Conservation (phyloP, 1,140 invertebrate genomes). For the Drosophila melanogaster region DNA sequence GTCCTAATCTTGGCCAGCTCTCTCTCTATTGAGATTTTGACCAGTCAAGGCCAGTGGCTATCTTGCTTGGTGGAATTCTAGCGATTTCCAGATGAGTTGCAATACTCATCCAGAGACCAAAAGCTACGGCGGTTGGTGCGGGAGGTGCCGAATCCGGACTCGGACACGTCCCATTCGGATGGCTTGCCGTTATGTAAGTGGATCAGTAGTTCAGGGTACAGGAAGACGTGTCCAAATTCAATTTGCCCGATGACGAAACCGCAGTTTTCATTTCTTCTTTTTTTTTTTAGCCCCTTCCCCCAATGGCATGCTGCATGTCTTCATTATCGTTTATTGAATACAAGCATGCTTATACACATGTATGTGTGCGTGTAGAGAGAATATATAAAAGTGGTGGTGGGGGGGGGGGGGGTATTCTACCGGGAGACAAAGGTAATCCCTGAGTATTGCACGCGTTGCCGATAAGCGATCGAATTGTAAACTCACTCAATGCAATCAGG, state of each 20-base stretch:
- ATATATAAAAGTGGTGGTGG: too few species aligned
- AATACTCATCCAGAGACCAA: background rate
- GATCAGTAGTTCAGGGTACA: slow-evolving; percentile 47
- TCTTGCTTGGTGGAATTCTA: slow-evolving; percentile 18
- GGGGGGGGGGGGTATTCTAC: background rate
- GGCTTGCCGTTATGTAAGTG: slow-evolving; percentile 49
- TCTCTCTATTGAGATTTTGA: slow-evolving; percentile 7
- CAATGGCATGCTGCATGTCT: slow-evolving; percentile 49
- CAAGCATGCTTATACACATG: slow-evolving; percentile 22
- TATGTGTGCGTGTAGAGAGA: background rate
- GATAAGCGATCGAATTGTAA: slow-evolving; percentile 54
- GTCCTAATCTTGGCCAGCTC: slow-evolving; percentile 19
- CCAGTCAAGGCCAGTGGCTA: slow-evolving; percentile 17
- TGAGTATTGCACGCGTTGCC: slow-evolving; percentile 45
- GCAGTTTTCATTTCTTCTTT: background rate
- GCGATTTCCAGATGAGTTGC: slow-evolving; percentile 39
- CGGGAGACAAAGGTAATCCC: slow-evolving; percentile 44
- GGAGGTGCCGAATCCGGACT: slow-evolving; percentile 5
- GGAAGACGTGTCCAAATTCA: slow-evolving; percentile 78
- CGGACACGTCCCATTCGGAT: slow-evolving; percentile 42
- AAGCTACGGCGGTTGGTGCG: background rate
- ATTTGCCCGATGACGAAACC: slow-evolving; percentile 37
- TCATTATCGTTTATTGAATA: slow-evolving; percentile 26
- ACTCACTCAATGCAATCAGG: slow-evolving; percentile 65
- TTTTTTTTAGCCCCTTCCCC: slow-evolving; percentile 3